phyloP scores from a whole-genome alignment of 2,113 vertebrate genomes.

The Jaculus jaculus region DNA sequence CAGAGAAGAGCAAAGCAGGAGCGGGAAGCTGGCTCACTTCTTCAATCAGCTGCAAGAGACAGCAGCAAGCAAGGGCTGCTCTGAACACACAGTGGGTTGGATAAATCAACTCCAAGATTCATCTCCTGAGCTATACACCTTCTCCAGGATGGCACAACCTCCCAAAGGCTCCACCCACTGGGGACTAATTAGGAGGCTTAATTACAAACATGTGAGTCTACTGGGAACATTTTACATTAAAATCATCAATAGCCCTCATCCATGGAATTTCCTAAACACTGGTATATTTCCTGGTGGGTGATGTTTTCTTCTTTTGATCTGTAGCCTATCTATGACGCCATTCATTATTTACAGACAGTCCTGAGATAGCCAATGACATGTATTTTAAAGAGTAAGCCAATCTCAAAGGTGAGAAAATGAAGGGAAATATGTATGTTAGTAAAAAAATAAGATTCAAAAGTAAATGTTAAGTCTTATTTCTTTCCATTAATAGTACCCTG shows the following conservation, averaged over 20 bases:
- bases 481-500: neutral
- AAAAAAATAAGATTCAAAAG: constrained; percentile 23
- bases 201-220: no score
- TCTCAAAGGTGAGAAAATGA: neutral
- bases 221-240: no score
- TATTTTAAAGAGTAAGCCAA: neutral
- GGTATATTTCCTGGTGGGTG: neutral
- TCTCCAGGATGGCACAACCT: no score
- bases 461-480: neutral
- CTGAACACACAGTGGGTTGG: no score
- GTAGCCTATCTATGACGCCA: neutral
- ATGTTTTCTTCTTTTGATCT: neutral
- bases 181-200: no score
- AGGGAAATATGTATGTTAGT: neutral
- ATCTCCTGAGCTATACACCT: neutral
- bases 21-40: no score
- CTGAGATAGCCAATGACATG: neutral
- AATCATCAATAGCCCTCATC: neutral
- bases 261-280: neutral
- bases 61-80: no score
- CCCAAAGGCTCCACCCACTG: no score
- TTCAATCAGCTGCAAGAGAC: no score
- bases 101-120: no score
- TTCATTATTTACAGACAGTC: neutral
- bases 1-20: no score